A percentile compares a stretch with the other conserved stretches of the same genome.
Evolutionary conservation across 2,797 vertebrate genomes (phyloP).

Genomic region (Synanceia verrucosa): DNA sequence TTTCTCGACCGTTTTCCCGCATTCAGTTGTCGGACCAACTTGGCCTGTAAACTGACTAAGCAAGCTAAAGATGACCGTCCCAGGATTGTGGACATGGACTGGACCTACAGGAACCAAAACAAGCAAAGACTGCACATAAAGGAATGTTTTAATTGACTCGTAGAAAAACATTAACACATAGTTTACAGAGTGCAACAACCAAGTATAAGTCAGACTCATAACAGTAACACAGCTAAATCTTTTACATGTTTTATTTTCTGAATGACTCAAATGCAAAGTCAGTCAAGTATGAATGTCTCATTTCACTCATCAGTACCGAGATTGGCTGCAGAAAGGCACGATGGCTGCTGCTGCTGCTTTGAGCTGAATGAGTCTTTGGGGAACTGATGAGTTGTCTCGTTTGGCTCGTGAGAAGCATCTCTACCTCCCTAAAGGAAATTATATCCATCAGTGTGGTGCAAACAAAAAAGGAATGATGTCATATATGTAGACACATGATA

Average conservation of each 20-base stretch:
- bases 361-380: conserved; percentile 53
- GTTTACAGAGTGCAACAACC: not conserved
- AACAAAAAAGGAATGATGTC: not conserved
- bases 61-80: conserved; percentile 82
- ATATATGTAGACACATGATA: not conserved
- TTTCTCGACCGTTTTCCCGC: conserved; percentile 19
- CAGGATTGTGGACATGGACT: conserved; percentile 80
- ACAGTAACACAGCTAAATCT: conserved; percentile 22
- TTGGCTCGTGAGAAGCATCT: conserved; percentile 36
- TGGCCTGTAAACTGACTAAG: conserved; percentile 77
- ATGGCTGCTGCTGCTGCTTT: conserved; percentile 64
- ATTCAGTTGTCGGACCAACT: conserved; percentile 49
- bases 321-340: conserved; percentile 47
- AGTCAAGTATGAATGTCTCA: conserved; percentile 26
- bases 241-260: conserved; percentile 6
- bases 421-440: conserved; percentile 43
- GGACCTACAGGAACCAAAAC: conserved; percentile 63
- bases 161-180: not conserved
- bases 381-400: conserved; percentile 50
- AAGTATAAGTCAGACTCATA: conserved; percentile 22
- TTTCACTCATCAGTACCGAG: conserved; percentile 69
- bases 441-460: not conserved
- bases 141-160: not conserved
- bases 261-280: conserved; percentile 3
- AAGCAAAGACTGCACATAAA: not conserved